Base-by-base conservation (phyloP, 2,797 vertebrate genomes). In the Dipus sagitta region DNA sequence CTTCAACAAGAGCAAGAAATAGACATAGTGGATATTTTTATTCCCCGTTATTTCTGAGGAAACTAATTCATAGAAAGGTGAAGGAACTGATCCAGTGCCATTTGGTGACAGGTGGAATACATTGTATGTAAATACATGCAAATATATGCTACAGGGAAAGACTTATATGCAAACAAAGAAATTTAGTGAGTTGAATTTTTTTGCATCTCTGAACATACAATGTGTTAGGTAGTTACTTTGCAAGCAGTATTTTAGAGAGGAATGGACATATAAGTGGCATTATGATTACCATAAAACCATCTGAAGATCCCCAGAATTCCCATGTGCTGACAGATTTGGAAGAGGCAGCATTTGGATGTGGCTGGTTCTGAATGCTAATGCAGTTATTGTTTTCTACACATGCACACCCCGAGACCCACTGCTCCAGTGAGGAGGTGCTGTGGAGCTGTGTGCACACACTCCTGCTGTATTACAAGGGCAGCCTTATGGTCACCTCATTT, bases 351-450 rank as follows among this genome's bases (percentile, higher is more conserved):
- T 77, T 92, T 88, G 23, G 88, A 11, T 24, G 47, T 12, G 71
- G 52, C 26, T 65, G 83, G 86, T n/a, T 85, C 79, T 84, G 96
- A 90, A 96, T 93, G 79, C 92, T 95, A 96, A 96, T 94, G 38
- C 3, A 42, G 67, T 58, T 84, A 88, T 86, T 95, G 93, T 93
- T 91, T 86, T 80, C 78, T 18, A n/a, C 32, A 87, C 0, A 0
- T 64, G 30, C 34, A 5, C 38, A 81, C 80, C 88, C 76, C 60
- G 68, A 70, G 71, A 88, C 72, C 79, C 5, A 14, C 15, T 0
- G 7, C 52, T 62, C 68, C 0, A 6, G 2, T 6, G 20, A 0
- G 7, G 78, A 75, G 42, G 32, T 88, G 71, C 71, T n/a, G 3
- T 13, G 47, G 32, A 72, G 32, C 77, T 30, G 38, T 42, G 68